Base-by-base conservation (phyloP, 2,888 invertebrate species). In the Platypus cylindrus region DNA sequence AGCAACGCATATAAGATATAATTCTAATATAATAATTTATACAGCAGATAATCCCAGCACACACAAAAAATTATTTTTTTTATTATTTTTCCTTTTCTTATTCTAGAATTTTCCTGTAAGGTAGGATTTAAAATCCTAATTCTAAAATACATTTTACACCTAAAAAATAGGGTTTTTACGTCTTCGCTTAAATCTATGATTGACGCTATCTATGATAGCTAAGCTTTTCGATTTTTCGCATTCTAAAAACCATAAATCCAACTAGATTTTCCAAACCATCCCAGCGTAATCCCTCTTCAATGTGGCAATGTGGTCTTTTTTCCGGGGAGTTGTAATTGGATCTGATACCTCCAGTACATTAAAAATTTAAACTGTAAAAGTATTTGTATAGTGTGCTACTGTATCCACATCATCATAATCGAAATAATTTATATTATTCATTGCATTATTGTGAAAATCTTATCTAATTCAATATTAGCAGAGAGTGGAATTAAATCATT, bases 181-280 rank as follows among this genome's bases (percentile, higher is more conserved):
- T 36, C 24, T 5, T 36, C 27, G 34, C n/a, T 33, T 23, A 32
- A 20, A 22, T 37, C 28, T 3, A 42, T 39, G 32, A 26, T 37
- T 32, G 15, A 11, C 17, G 13, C 38, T 31, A 5, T 41, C 30
- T 30, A 44, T 36, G 29, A n/a, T 32, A 46, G 13, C 44, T 44
- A 30, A 44, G 41, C 22, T 36, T 40, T 31, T 40, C 38, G 24
- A 20, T 41, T 18, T 41, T 39, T 30, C 41, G n/a, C 37, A 46
- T 33, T 41, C 45, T 41, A 33, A 45, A 40, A 18, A 46, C 39
- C 29, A 48, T 45, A 34, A 41, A 50, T 3, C 45, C 48, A 11
- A 43, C 40, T 28, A 46, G 35, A 39, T 47, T 46, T 40, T 49
- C 45, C 25, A 48, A 36, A 23, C 43, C 47, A 38, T 47, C 47